Conservation (phyloP, 2,888 invertebrate species). For the Acronicta psi region DNA sequence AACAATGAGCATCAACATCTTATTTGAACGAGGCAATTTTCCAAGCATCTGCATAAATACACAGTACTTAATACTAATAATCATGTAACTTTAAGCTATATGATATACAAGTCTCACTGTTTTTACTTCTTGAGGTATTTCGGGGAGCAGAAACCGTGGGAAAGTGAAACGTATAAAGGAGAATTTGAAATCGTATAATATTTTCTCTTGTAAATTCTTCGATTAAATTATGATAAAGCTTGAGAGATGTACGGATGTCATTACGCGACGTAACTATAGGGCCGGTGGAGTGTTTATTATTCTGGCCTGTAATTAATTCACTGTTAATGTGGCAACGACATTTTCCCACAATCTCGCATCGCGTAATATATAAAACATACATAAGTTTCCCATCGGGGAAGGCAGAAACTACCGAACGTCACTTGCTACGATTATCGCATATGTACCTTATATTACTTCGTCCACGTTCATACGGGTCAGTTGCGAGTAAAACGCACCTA, state of each 20-base stretch:
- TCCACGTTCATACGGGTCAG: no score
- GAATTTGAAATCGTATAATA: slow-evolving; percentile 51
- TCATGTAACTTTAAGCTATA: background rate
- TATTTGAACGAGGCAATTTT: slow-evolving; percentile 38
- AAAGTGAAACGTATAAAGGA: slow-evolving; percentile 62
- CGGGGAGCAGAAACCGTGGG: slow-evolving; percentile 70
- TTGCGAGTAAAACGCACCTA: no score
- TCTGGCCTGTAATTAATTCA: slow-evolving; percentile 65
- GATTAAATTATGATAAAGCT: slow-evolving; percentile 59
- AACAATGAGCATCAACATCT: slow-evolving; percentile 58
- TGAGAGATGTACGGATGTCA: slow-evolving; percentile 58
- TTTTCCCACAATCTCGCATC: slow-evolving; percentile 76
- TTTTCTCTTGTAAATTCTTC: slow-evolving; percentile 54
- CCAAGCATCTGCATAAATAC: slow-evolving; percentile 11
- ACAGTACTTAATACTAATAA: background rate
- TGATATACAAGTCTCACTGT: background rate
- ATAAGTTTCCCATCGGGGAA: no score
- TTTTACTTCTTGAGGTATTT: slow-evolving; percentile 22
- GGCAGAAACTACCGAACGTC: no score
- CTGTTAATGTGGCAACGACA: slow-evolving; percentile 60
- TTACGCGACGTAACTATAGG: slow-evolving; percentile 50
- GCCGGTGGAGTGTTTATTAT: slow-evolving; percentile 61
- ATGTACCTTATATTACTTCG: no score
- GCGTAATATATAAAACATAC: slow-evolving; percentile 67
- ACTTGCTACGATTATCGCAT: background rate